These are phyloP conservation scores for Myotis myotis DNA, from an alignment of 2,797 vertebrate genomes.

Conservation along the genomic window DNA sequence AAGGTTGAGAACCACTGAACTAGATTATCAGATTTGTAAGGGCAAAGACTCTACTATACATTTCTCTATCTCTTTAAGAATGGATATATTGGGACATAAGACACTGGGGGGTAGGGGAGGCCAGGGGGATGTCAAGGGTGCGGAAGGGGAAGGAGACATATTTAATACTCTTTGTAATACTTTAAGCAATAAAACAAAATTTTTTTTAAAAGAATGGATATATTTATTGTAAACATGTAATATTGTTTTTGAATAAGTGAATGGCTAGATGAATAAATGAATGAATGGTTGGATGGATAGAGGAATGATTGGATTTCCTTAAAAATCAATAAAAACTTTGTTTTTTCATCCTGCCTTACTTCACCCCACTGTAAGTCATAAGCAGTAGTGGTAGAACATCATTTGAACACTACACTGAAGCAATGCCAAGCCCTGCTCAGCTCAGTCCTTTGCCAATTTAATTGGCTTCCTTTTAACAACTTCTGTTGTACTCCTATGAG, in stretches of 20 bases:
- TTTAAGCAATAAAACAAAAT: no score
- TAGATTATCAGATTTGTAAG: neutral
- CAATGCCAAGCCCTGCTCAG: neutral
- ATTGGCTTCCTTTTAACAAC: neutral
- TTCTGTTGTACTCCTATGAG: neutral
- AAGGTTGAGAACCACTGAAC: no score
- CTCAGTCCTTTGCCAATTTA: neutral
- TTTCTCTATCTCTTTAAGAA: neutral
- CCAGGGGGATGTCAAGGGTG: no score
- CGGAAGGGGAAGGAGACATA: no score
- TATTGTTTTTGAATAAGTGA: neutral
- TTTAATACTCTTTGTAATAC: no score
- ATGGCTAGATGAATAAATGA: neutral
- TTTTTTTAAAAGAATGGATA: no score
- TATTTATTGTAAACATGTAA: neutral
- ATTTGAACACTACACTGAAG: neutral
- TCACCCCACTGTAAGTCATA: neutral
- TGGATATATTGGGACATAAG: no score
- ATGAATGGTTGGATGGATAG: neutral
- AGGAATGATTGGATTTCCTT: neutral
- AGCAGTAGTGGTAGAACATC: neutral
- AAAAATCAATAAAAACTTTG: neutral
- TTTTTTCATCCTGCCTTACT: neutral
- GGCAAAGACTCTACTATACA: neutral
- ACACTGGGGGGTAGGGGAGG: no score